These are phyloP conservation scores for Blomia tropicalis DNA, from an alignment of 2,888 invertebrate genomes.

Conservation along the genomic window DNA sequence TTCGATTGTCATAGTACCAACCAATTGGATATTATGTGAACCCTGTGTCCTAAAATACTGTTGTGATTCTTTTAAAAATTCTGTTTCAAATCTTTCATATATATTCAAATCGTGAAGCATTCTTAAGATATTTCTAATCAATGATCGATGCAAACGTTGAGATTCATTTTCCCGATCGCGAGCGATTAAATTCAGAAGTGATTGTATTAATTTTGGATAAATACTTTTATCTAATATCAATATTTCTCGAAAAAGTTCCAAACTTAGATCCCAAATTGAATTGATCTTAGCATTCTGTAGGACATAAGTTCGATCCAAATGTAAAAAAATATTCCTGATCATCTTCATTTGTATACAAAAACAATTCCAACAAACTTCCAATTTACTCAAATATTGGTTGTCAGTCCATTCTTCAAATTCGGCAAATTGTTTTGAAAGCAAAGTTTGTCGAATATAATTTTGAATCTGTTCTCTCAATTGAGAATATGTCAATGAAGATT, in stretches of 20 bases:
- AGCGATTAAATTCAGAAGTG: conserved; percentile 75
- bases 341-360: conserved; percentile 93
- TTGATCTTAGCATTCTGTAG: conserved; percentile 81
- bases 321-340: conserved; percentile 95
- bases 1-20: conserved; percentile 44
- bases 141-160: conserved; percentile 74
- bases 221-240: conserved; percentile 66
- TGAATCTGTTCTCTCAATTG: conserved; percentile 49
- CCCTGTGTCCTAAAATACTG: conserved; percentile 84
- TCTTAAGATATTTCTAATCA: conserved; percentile 77
- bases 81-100: conserved; percentile 70
- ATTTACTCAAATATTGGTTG: conserved; percentile 74
- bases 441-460: conserved; percentile 70
- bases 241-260: conserved; percentile 81
- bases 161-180: conserved; percentile 68
- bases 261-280: conserved; percentile 97
- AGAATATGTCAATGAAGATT: conserved; percentile 76
- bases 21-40: conserved; percentile 74
- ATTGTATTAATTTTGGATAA: conserved; percentile 81
- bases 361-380: conserved; percentile 87
- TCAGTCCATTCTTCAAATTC: conserved; percentile 58
- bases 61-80: conserved; percentile 85
- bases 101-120: conserved; percentile 90
- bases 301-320: conserved; percentile 89
- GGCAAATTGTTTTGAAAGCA: conserved; percentile 68